Evolutionary conservation across 2,888 invertebrate species (phyloP).

Genomic region (Cheilosia soror): DNA sequence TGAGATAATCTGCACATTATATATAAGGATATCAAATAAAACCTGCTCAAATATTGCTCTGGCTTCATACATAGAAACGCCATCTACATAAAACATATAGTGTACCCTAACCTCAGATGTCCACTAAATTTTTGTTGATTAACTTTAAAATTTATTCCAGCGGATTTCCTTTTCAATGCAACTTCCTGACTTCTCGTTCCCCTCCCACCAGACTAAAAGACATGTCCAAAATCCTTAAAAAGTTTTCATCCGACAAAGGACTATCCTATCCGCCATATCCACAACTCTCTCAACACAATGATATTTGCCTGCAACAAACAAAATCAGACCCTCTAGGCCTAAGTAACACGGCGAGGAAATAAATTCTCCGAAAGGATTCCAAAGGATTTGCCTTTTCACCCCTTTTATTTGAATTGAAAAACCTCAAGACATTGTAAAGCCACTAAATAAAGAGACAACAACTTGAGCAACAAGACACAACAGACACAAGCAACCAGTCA

Average conservation of each 20-base stretch:
- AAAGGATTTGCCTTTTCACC: constrained; percentile 73
- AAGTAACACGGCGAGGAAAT: constrained; percentile 61
- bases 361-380: constrained; percentile 57
- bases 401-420: constrained; percentile 74
- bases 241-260: constrained; percentile 40
- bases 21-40: too few species aligned
- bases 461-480: constrained; percentile 53
- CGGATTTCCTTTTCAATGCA: constrained; percentile 39
- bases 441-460: constrained; percentile 74
- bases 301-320: constrained; percentile 66
- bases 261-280: constrained; percentile 35
- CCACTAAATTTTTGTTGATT: constrained; percentile 18
- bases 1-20: constrained; percentile 30
- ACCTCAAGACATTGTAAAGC: constrained; percentile 70
- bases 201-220: constrained; percentile 1
- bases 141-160: constrained; percentile 57
- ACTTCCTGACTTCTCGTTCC: constrained; percentile 45
- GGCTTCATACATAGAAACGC: not conserved
- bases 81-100: not conserved
- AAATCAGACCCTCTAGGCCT: constrained; percentile 52
- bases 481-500: constrained; percentile 6
- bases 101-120: not conserved
- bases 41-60: too few species aligned
- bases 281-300: constrained; percentile 47
- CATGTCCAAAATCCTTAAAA: constrained; percentile 52